Conservation (phyloP, 1,140 invertebrate genomes). For the Ptiloglossa arizonensis region DNA sequence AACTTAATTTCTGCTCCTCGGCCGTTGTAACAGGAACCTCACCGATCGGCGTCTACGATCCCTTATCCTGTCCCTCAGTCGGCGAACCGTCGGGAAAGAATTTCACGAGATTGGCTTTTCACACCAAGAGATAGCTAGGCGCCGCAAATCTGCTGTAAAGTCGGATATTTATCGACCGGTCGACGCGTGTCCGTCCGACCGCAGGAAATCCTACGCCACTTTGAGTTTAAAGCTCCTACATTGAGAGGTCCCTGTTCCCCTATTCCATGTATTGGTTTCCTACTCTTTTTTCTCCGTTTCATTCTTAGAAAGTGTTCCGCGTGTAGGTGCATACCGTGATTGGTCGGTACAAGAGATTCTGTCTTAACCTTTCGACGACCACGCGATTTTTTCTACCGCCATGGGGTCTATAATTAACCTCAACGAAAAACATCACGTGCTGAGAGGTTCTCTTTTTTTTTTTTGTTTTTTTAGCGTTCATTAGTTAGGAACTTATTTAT, state of each 20-base stretch:
- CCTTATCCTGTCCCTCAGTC: background rate
- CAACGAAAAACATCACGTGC: too few relatives aligned
- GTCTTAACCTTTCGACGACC: too few relatives aligned
- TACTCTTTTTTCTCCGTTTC: background rate
- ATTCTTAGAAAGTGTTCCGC: too few relatives aligned
- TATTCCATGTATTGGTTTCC: background rate
- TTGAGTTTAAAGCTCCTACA: background rate
- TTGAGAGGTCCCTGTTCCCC: background rate
- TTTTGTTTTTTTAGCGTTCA: too few relatives aligned
- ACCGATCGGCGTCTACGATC: background rate
- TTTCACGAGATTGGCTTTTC: conserved; percentile 23
- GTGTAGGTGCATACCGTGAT: too few relatives aligned
- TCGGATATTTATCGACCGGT: conserved; percentile 37
- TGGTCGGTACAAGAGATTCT: too few relatives aligned
- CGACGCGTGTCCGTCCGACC: background rate
- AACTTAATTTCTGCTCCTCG: conserved; percentile 44
- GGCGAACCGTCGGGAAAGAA: conserved; percentile 7
- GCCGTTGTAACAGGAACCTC: conserved; percentile 27
- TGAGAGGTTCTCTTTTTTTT: too few relatives aligned
- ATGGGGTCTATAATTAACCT: too few relatives aligned
- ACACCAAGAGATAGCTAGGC: conserved; percentile 18
- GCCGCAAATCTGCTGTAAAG: conserved; percentile 23
- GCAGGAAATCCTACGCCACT: background rate
- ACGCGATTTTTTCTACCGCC: too few relatives aligned
- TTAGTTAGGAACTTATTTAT: too few relatives aligned